phyloP scores from a whole-genome alignment of 2,888 invertebrate species.

The Patella ulyssiponensis region DNA sequence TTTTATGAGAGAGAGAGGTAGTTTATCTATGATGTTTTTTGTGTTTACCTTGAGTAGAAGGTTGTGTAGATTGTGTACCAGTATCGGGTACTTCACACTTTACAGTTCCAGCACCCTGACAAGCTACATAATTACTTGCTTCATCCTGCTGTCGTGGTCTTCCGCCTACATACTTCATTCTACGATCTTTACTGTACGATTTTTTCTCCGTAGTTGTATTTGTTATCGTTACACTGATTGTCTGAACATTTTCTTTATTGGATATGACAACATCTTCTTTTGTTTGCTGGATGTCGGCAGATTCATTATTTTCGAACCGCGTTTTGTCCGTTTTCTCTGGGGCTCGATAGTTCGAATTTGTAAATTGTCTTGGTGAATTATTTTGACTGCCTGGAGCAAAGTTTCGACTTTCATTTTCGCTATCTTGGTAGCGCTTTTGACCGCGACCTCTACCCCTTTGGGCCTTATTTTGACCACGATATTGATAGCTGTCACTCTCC shows the following conservation, averaged over 20 bases:
- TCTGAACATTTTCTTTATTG: conserved; percentile 44
- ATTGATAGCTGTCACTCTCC: conserved; percentile 17
- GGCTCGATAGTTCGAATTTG: conserved; percentile 28
- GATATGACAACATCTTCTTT: conserved; percentile 39
- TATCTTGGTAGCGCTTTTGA: conserved; percentile 22
- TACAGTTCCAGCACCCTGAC: too few species aligned
- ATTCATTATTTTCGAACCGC: conserved; percentile 15
- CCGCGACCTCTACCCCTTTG: conserved; percentile 26
- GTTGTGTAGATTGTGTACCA: too few species aligned
- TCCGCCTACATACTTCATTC: conserved; percentile 41
- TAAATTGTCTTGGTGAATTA: conserved; percentile 28
- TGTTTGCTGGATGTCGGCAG: conserved; percentile 16
- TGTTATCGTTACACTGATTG: conserved; percentile 45
- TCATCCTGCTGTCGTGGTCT: conserved; percentile 37
- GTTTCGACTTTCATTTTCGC: conserved; percentile 14
- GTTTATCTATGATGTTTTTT: not conserved
- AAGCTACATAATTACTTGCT: conserved; percentile 25
- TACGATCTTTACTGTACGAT: conserved; percentile 54
- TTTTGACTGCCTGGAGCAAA: not conserved
- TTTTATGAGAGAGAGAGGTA: too few species aligned
- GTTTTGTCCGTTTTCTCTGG: conserved; percentile 14
- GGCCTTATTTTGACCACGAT: conserved; percentile 23
- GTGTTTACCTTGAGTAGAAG: conserved; percentile 2
- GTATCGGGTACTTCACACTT: too few species aligned
- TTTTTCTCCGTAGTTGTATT: conserved; percentile 51